Evolutionary conservation across 2,113 vertebrate species (phyloP).

Genomic region (Callaeas wilsoni): DNA sequence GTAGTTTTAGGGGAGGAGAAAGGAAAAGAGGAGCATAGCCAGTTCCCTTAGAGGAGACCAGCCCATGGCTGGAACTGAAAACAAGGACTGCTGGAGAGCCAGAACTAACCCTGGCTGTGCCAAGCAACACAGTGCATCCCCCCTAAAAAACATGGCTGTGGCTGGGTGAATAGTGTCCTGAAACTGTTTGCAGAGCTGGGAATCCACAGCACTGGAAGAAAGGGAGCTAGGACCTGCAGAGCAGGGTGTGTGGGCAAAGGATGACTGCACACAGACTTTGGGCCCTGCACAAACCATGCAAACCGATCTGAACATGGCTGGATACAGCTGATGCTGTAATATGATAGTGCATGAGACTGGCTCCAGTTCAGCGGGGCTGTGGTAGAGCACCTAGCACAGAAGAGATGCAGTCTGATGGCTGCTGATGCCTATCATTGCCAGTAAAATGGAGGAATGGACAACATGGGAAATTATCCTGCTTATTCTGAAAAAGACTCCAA

Average conservation of each 20-base stretch:
- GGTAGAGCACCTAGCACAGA: not conserved
- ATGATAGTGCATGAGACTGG: not conserved
- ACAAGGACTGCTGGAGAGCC: slow-evolving; percentile 9
- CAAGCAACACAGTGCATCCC: not conserved
- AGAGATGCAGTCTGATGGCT: not conserved
- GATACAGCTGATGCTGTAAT: not conserved
- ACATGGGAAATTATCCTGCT: not conserved
- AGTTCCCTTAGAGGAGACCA: not conserved
- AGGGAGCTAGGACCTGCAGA: not conserved
- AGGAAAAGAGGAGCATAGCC: slow-evolving; percentile 9
- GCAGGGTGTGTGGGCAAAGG: not conserved
- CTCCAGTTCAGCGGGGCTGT: not conserved
- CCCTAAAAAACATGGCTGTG: not conserved
- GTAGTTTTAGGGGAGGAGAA: slow-evolving; percentile 41
- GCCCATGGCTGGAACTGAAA: slow-evolving; percentile 4
- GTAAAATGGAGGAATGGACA: not conserved
- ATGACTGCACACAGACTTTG: not conserved
- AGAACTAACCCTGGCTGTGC: slow-evolving; percentile 12
- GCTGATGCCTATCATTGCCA: not conserved
- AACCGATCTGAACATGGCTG: not conserved
- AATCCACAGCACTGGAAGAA: not conserved
- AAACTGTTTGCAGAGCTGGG: not conserved
- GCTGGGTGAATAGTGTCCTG: not conserved
- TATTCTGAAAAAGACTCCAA: not conserved
- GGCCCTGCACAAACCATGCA: not conserved